Percentiles rank a stretch among this genome's conserved stretches.
Conservation (phyloP, 2,888 invertebrate genomes). For the Tricholauxania praeusta region DNA sequence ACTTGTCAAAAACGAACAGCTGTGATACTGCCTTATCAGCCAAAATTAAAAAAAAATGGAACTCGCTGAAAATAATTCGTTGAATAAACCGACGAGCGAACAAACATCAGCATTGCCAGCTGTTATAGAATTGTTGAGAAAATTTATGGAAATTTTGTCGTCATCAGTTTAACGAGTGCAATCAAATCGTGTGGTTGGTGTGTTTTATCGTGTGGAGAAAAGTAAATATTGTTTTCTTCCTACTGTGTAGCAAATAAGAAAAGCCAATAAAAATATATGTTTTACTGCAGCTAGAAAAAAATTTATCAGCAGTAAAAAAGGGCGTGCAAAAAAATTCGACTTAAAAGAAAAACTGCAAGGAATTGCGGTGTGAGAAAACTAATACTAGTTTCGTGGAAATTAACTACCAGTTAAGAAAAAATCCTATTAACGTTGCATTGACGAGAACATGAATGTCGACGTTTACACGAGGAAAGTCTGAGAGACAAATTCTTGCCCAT, state of each 20-base stretch:
- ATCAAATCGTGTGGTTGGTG: constrained; percentile 39
- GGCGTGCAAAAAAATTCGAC: no score
- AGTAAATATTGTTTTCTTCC: constrained; percentile 1
- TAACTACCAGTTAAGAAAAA: constrained; percentile 27
- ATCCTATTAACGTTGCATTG: constrained; percentile 35
- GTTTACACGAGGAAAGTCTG: no score
- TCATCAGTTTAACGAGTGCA: constrained; percentile 44
- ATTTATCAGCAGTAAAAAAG: constrained; percentile 10
- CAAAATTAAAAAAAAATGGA: no score
- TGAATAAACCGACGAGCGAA: no score
- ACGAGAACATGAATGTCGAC: constrained; percentile 5
- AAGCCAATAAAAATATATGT: no score
- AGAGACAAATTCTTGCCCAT: no score
- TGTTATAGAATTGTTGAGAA: background rate
- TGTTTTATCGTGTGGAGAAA: constrained; percentile 19
- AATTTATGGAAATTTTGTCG: constrained; percentile 5
- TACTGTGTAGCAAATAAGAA: no score
- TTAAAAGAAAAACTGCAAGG: no score
- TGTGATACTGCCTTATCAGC: no score
- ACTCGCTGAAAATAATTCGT: no score
- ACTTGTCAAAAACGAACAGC: no score
- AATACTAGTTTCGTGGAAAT: constrained; percentile 40
- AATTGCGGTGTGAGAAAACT: constrained; percentile 15
- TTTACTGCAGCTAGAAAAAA: constrained; percentile 13
- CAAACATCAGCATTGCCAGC: background rate